Evolutionary conservation across 2,113 vertebrate genomes (phyloP).

Genomic region (Phasianus colchicus): DNA sequence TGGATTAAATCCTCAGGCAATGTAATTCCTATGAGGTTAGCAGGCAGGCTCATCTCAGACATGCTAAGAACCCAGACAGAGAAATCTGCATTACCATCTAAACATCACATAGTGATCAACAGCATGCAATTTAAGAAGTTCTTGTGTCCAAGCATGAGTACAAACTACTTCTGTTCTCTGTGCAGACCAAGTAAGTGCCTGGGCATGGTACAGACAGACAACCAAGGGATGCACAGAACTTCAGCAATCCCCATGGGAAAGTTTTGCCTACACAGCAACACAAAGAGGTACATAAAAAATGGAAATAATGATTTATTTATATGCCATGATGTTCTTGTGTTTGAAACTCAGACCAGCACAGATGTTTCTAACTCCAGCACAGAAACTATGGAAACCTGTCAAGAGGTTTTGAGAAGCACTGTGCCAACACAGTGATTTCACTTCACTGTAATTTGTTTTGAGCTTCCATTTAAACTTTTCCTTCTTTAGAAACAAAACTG

Average conservation of each 20-base stretch:
- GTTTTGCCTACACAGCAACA: not conserved
- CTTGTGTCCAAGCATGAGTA: not conserved
- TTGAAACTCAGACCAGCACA: not conserved
- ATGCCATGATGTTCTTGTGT: fast-evolving
- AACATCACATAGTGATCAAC: not conserved
- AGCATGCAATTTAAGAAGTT: not conserved
- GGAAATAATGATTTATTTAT: not conserved
- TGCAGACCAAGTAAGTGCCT: not conserved
- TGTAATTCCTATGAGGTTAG: not conserved
- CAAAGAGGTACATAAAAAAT: not conserved
- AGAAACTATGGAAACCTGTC: not conserved
- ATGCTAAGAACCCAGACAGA: not conserved
- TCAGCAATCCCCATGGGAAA: not conserved
- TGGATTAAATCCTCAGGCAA: not conserved
- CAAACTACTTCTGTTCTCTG: not conserved
- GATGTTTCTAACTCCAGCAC: not conserved
- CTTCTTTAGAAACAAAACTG: not conserved
- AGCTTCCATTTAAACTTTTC: not conserved
- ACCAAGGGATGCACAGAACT: not conserved
- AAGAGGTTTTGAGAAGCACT: not conserved
- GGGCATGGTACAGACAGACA: not conserved
- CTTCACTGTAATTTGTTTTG: not conserved
- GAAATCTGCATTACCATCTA: not conserved
- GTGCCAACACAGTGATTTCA: not conserved
- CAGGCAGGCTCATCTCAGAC: not conserved